These are phyloP conservation scores for Aricia agestis DNA, from an alignment of 1,140 invertebrate species.

Conservation along the genomic window DNA sequence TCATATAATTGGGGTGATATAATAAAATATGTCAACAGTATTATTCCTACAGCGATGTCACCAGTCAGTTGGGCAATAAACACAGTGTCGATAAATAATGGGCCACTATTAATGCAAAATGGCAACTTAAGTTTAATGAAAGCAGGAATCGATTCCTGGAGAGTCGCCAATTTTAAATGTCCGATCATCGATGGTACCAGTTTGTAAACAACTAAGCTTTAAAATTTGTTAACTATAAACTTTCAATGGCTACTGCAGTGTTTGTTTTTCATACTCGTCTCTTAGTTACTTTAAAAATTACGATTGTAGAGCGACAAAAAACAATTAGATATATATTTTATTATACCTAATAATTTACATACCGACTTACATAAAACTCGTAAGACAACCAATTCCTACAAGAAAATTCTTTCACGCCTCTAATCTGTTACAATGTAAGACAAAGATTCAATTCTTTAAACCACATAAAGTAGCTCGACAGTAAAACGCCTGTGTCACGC, in stretches of 20 bases:
- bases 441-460: conserved; percentile 7
- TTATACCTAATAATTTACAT: too few relatives aligned
- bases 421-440: neutral
- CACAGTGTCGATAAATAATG: neutral
- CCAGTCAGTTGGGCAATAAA: neutral
- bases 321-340: too few relatives aligned
- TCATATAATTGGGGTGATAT: neutral
- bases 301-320: too few relatives aligned
- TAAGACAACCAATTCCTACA: too few relatives aligned
- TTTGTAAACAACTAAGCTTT: neutral
- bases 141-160: neutral
- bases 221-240: neutral
- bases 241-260: too few relatives aligned
- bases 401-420: neutral
- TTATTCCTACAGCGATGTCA: neutral
- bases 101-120: neutral
- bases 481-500: neutral
- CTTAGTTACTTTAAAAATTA: too few relatives aligned
- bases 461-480: neutral
- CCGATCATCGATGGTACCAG: too few relatives aligned
- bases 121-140: too few relatives aligned
- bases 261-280: too few relatives aligned
- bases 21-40: neutral
- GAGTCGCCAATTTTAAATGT: neutral
- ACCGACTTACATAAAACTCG: too few relatives aligned